A percentile compares a stretch with the other conserved stretches of the same genome.
Evolutionary conservation across 2,888 invertebrate species (phyloP).

Genomic region (Eurois occulta): DNA sequence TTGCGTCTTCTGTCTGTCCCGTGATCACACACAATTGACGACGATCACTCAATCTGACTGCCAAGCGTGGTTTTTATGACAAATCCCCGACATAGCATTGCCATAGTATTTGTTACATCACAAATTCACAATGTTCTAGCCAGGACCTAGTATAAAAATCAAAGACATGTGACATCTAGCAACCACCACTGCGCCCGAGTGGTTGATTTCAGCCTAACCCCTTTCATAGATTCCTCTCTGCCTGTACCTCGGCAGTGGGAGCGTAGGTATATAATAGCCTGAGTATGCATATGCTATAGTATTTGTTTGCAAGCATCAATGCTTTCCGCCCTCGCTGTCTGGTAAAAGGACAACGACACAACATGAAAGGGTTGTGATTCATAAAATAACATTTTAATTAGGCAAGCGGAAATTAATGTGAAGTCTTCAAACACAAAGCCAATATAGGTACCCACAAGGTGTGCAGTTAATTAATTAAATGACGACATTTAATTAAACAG

Average conservation of each 20-base stretch:
- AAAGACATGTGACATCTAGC: background rate
- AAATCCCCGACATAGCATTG: background rate
- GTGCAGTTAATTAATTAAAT: slow-evolving; percentile 55
- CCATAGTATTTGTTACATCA: background rate
- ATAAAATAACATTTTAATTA: background rate
- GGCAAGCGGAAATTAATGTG: slow-evolving; percentile 18
- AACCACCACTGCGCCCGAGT: background rate
- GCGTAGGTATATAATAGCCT: background rate
- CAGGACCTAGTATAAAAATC: background rate
- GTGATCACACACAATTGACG: background rate
- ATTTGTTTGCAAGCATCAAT: background rate
- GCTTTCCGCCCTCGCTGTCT: background rate
- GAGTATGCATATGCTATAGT: background rate
- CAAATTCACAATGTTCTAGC: background rate
- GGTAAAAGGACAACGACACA: background rate
- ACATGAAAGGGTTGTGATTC: background rate
- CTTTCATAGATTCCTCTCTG: background rate
- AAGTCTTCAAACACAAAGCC: slow-evolving; percentile 25
- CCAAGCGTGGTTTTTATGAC: background rate
- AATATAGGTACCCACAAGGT: slow-evolving; percentile 16
- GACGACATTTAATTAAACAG: slow-evolving; percentile 59
- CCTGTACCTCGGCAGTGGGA: background rate
- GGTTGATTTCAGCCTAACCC: background rate
- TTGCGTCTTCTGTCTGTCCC: background rate
- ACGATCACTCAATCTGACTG: background rate